Percentiles rank a stretch among this genome's conserved stretches.
Evolutionary conservation across 2,888 invertebrate species (phyloP).

Genomic region (Panzeria rudis): DNA sequence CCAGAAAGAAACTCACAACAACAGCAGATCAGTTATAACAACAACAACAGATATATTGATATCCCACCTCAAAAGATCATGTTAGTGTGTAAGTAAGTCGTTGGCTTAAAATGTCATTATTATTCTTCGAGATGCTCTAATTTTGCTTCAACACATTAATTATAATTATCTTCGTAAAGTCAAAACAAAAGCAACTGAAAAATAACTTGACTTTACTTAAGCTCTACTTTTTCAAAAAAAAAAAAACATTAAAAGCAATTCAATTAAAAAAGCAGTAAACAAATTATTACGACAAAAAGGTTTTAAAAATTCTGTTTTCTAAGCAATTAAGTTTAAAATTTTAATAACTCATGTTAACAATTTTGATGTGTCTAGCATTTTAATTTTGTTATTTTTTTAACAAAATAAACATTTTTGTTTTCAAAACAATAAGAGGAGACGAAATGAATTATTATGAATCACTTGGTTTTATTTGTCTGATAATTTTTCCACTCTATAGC

Average conservation of each 20-base stretch:
- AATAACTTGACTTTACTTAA: not conserved
- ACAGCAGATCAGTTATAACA: too few species aligned
- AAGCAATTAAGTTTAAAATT: constrained; percentile 27
- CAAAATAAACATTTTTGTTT: not conserved
- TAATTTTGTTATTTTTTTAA: not conserved
- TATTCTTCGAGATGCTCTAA: too few species aligned
- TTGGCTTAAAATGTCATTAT: too few species aligned
- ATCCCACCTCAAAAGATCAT: too few species aligned
- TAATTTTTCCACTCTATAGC: not conserved
- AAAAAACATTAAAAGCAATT: not conserved
- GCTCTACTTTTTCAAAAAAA: not conserved
- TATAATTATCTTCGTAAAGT: too few species aligned
- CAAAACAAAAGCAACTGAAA: too few species aligned
- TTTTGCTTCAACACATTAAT: too few species aligned
- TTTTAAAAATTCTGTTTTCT: not conserved
- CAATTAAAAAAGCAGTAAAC: not conserved
- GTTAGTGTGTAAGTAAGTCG: too few species aligned
- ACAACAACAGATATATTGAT: too few species aligned
- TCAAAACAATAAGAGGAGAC: not conserved
- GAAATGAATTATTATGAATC: constrained; percentile 8
- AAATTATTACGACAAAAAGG: not conserved
- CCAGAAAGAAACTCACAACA: too few species aligned
- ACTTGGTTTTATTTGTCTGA: not conserved
- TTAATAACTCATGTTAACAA: constrained; percentile 40
- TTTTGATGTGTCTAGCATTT: constrained; percentile 20